Conservation (phyloP, 2,797 vertebrate species). For the Poeciliopsis infans region DNA sequence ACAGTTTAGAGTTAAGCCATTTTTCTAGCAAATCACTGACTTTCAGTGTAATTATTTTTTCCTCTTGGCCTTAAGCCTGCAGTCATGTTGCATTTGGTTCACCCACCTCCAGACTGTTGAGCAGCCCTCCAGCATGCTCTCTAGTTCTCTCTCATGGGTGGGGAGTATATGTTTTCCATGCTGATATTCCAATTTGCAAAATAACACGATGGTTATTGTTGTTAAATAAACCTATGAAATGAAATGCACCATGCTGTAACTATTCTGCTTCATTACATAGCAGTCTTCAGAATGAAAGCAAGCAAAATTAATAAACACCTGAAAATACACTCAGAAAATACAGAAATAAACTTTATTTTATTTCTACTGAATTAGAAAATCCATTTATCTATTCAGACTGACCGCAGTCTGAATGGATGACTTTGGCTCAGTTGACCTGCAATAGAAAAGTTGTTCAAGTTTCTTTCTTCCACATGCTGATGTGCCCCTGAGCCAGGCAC, state of each 20-base stretch:
- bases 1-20: constrained; percentile 11
- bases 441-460: neutral
- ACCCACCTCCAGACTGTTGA: constrained; percentile 22
- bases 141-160: constrained; percentile 3
- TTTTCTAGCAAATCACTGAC: constrained; percentile 2
- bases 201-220: neutral
- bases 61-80: constrained; percentile 20
- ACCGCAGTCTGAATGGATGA: neutral
- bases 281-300: neutral
- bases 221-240: neutral
- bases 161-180: neutral
- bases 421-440: neutral
- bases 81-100: constrained; percentile 31
- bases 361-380: no score
- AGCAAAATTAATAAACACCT: neutral
- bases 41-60: constrained; percentile 23
- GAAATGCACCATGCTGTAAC: neutral
- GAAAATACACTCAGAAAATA: neutral
- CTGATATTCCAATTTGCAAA: neutral
- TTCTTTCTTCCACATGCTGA: neutral
- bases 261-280: neutral
- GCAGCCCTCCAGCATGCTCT: neutral
- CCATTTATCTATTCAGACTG: no score
- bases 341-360: neutral
- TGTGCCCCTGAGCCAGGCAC: neutral